Base-by-base conservation (phyloP, 2,888 invertebrate genomes). In the Drosophila nr. perissopoda region DNA sequence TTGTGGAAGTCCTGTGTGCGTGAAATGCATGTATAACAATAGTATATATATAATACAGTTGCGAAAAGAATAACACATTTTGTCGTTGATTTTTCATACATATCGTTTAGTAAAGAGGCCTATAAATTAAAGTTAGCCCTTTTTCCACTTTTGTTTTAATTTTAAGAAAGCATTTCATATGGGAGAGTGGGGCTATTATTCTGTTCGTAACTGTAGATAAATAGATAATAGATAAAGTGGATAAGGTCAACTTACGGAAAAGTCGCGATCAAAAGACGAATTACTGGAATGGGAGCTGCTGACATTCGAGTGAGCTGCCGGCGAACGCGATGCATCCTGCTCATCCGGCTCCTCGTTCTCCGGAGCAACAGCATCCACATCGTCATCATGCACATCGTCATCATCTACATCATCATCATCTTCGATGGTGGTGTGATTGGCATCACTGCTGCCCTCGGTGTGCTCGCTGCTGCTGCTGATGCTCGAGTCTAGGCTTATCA, bases 1-100 rank as follows among this genome's bases (percentile, higher is more conserved):
- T 83, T 71, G 36, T 46, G 51, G 2, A 69, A 59, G 16, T 89
- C 83, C 62, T 74, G 63, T 51, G 56, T n/a, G 13, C 16, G 46
- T 21, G 8, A 25, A 46, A 16, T 25, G 4, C 16, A 25, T 46
- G 21, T 25, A 25, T 13, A 16, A 16, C 21, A 2, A 25, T 46
- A 46, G 13, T 21, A 46, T 13, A n/a, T 10, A 4, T 40, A 2
- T 13, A 7, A 46, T 21, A 21, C 42, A 46, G 3, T 46, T 21
- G 21, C 10, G n/a, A n/a, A n/a, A 40, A 40, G n/a, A 40, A n/a
- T 40, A 40, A n/a, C 10, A n/a, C 10, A 34, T 5, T 40, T n/a
- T 10, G 10, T 40, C n/a, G 10, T n/a, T 40, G n/a, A 40, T 5
- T 34, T 34, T 34, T 34, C 13, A 13, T 34, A 13, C 13, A 13